Evolutionary conservation across 2,113 vertebrate species (phyloP), one percentile per base, ranked within the genome.

Genomic region (Periophthalmus modestus): DNA sequence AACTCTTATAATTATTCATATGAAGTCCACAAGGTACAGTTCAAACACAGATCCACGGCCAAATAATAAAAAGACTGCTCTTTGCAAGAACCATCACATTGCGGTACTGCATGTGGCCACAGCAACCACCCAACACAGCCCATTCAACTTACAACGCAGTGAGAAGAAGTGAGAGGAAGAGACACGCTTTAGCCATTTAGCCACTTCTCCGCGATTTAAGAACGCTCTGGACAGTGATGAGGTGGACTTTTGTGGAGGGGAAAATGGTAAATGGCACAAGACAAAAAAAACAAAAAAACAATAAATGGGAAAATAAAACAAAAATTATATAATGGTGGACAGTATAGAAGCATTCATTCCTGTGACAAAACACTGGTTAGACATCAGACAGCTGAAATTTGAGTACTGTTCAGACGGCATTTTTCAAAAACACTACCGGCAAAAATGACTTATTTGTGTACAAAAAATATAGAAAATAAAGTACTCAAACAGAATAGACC

Each of bases 121-220:
- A 93, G 93, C 91, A 92, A 94, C 89, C 92, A 92, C 93, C 93
- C 92, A 92, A 93, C 93, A 94, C 93, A 94, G 93, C 90, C 93
- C 94, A 94, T 91, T 94, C 92, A 92, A 95, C 94, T 96, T 96
- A 95, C 94, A 91, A 94, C 91, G 88, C 90, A 82, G 89, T 87
- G 93, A 91, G 59, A 34, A 62, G 59, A 28, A 24, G 57, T 28
- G 3, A 59, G 59, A 90, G 93, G 92, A 90, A 78, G 87, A 82
- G 91, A 74, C 87, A 88, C 86, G 89, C 92, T 94, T 94, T 92
- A 92, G 92, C 83, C 92, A 91, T 88, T 91, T 91, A 93, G 92
- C 93, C 93, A 87, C 88, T 83, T 93, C 94, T 92, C 93, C 94
- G 91, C 90, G 91, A 90, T 91, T 90, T 94, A 94, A 92, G 94